These are phyloP conservation scores for Miniopterus natalensis DNA, from an alignment of 2,113 vertebrate genomes.

Conservation along the genomic window DNA sequence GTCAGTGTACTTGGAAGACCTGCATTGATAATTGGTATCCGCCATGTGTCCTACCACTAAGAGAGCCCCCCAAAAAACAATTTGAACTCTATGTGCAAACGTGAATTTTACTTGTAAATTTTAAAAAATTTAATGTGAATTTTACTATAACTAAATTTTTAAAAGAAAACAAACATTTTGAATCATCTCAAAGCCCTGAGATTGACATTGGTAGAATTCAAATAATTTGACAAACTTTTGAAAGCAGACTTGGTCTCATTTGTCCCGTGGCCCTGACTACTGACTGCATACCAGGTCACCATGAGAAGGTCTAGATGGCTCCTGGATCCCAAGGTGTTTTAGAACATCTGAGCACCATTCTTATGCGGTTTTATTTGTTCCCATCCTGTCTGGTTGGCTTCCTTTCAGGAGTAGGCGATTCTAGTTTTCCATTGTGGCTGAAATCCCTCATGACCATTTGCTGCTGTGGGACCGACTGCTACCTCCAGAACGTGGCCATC, in stretches of 20 bases:
- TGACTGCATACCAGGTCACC: background rate
- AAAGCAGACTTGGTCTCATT: background rate
- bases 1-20: background rate
- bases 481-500: conserved; percentile 94
- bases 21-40: background rate
- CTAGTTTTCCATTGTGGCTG: conserved; percentile 93
- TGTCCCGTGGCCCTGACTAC: background rate
- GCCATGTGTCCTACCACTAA: background rate
- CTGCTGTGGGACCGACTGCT: conserved; percentile 94
- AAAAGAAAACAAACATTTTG: background rate
- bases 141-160: background rate
- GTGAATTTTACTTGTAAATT: background rate
- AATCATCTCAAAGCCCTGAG: background rate
- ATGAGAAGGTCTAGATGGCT: background rate
- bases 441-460: conserved; percentile 95
- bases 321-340: rapidly evolving
- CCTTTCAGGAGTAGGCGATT: conserved; percentile 83
- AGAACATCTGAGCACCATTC: rapidly evolving
- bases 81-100: background rate
- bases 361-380: background rate
- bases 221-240: background rate
- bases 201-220: background rate
- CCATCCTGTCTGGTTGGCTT: background rate
- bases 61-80: background rate
- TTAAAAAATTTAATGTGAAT: background rate